These are phyloP conservation scores for Esox masquinongy DNA, from an alignment of 2,797 vertebrate genomes.

Conservation along the genomic window DNA sequence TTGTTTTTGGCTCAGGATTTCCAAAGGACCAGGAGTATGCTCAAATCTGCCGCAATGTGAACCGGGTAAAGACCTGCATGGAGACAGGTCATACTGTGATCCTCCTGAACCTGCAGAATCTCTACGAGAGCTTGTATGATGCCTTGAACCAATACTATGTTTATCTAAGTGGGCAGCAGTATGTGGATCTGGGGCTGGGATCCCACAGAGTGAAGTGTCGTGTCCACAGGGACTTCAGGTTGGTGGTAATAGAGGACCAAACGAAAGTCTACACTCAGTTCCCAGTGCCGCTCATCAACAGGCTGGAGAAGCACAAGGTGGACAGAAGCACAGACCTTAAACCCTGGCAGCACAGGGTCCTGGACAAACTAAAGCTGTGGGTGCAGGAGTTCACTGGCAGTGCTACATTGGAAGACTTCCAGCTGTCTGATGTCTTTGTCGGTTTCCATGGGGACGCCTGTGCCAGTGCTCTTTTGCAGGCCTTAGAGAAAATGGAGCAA, in stretches of 20 bases:
- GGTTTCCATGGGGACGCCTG: conserved; percentile 77
- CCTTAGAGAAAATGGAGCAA: conserved; percentile 42
- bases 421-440: conserved; percentile 69
- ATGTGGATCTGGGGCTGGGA: conserved; percentile 82
- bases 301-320: conserved; percentile 80
- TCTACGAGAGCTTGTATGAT: conserved; percentile 83
- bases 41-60: conserved; percentile 79
- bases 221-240: conserved; percentile 73
- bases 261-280: conserved; percentile 78
- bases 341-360: conserved; percentile 61
- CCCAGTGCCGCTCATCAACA: conserved; percentile 80
- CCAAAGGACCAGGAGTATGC: conserved; percentile 81
- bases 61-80: conserved; percentile 81
- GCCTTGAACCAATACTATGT: conserved; percentile 82
- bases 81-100: conserved; percentile 79
- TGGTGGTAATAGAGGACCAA: conserved; percentile 80
- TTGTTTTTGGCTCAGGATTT: conserved; percentile 81
- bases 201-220: conserved; percentile 83
- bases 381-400: conserved; percentile 48
- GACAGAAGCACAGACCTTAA: conserved; percentile 75
- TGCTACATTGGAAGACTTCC: conserved; percentile 45
- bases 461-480: conserved; percentile 73
- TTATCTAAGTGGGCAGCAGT: conserved; percentile 74
- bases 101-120: conserved; percentile 80
- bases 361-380: conserved; percentile 69